Evolutionary conservation across 2,888 invertebrate species (phyloP), one percentile per base, ranked within the genome.

Genomic region (Spisula solida): DNA sequence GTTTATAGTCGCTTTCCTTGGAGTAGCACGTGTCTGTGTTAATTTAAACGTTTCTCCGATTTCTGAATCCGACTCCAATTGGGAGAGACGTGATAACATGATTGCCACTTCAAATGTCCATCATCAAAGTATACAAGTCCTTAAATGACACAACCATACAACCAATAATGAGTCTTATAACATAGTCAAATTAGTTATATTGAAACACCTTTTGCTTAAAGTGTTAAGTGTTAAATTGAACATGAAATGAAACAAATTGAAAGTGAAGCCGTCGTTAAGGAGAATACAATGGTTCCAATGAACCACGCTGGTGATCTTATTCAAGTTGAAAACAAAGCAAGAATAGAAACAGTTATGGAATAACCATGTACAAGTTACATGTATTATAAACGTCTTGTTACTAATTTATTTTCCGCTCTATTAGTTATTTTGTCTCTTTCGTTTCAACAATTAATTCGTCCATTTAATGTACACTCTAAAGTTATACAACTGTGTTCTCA

Each of bases 11-110:
- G 88, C 56, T 85, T 85, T 89, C 47, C 89, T 82, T 0, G 88
- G 85, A 12, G 86, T 41, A 29, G 88, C 31, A n/a, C 88, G 89
- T n/a, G 92, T 56, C 51, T 92, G 88, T 16, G 92, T 92, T 41
- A 92, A 70, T 75, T 92, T 90, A 70, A 92, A 92, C 6, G 92
- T 91, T 25, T 89, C 90, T 82, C 91, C 91, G 29, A 88, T 79
- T 84, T 88, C 88, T 18, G 88, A 87, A 31, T 90, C 89, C 12
- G 86, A 85, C 55, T 88, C 88, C 88, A 83, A 85, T 14, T 81
- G 84, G 29, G 87, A 87, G 16, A 87, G 56, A 5, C 85, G 79
- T 10, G 85, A 85, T 25, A 56, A 41, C 85, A 85, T 85, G 41
- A 0, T 85, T 34, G 51, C 0, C 48, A 14, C 29, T 78, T 56